Base-by-base conservation (phyloP, 2,888 invertebrate genomes). In the Drosophila nr. medialis region DNA sequence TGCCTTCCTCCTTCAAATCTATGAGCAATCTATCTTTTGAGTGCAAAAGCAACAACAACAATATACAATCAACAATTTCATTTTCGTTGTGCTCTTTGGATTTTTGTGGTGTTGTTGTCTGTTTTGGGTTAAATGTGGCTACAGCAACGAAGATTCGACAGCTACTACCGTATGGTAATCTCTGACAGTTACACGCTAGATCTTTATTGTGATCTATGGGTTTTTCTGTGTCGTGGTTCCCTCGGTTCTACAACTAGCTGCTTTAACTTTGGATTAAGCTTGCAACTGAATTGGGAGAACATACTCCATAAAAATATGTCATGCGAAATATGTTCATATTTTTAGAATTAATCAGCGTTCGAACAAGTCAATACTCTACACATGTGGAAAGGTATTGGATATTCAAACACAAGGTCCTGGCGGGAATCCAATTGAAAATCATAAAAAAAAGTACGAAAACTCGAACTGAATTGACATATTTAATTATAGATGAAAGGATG, bases 21-120 rank as follows among this genome's bases (percentile, higher is more conserved):
- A 74, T 72, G 76, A 72, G 75, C 83, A 88, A 89, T 90, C 86
- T 86, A 85, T 90, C 86, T 86, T 79, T 75, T 70, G 74, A 89
- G 81, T 77, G 85, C 80, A 73, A 72, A 70, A 70, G 64, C 75
- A 86, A 72, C 72, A 77, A 60, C 67, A 77, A 63, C 67, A 70
- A 68, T 58, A 54, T 61, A 75, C 77, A 85, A 85, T 89, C 88
- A 80, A 85, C 88, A 80, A 87, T 85, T 85, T 84, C 62, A 73
- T 68, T 48, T 64, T 49, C 42, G 24, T 38, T 40, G 11, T 54
- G 2, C 58, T 42, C 51, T 49, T 27, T 38, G 66, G 24, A 21
- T 34, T 64, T 32, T 61, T 54, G 34, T 59, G 40, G 42, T 34
- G 36, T 29, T 68, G 34, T 68, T 69, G 64, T 64, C 59, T 65